Conservation (phyloP, 2,113 vertebrate genomes). For the Dendrocopos noguchii region DNA sequence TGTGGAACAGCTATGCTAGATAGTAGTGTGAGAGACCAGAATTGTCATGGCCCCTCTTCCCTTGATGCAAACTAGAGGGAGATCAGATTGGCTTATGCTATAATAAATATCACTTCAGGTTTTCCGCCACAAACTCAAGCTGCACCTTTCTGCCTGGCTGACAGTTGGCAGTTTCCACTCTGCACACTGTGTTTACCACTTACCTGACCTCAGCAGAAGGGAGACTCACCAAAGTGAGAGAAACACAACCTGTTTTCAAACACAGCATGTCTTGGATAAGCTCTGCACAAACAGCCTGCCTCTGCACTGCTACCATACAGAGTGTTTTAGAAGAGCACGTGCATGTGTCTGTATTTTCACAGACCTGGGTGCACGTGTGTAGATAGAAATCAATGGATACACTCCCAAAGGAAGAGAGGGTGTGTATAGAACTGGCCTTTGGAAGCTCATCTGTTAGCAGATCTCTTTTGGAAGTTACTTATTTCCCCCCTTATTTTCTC, state of each 20-base stretch:
- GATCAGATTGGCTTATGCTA: background rate
- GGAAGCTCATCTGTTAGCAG: background rate
- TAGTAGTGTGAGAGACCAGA: background rate
- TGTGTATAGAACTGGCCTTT: background rate
- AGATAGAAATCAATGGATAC: background rate
- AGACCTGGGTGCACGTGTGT: background rate
- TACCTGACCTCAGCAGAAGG: background rate
- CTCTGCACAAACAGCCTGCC: background rate
- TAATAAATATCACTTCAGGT: background rate
- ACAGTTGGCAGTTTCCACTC: background rate
- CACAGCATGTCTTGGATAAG: background rate
- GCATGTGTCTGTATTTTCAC: background rate
- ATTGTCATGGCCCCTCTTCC: background rate
- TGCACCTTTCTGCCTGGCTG: background rate
- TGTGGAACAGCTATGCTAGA: background rate
- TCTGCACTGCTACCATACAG: background rate
- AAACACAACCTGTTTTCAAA: background rate
- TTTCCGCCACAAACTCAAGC: background rate
- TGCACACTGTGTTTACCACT: background rate
- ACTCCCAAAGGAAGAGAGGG: background rate
- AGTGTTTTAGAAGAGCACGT: background rate
- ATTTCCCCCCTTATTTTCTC: background rate
- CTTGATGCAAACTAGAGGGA: background rate
- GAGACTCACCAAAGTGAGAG: background rate
- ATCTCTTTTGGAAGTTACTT: background rate